Base-by-base conservation (phyloP, 64 coral and sea anemone genomes). In the Actinia equina region DNA sequence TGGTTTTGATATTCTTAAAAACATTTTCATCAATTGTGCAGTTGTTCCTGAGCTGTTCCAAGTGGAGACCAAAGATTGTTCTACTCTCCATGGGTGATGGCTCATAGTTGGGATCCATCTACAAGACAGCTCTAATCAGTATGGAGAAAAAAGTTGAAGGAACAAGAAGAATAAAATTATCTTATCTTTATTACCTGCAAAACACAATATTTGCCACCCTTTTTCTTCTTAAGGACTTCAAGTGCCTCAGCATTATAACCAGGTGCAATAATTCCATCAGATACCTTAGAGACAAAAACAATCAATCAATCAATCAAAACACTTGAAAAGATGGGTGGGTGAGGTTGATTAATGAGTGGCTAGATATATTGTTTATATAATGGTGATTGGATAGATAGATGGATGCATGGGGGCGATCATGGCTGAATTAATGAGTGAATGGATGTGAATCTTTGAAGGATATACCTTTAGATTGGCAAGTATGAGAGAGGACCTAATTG, bases 201-300 rank as follows among this genome's bases (percentile, higher is more conserved):
- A 25, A 98, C 85, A 90, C 95, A 98, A 58, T 98, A 98, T 88
- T 98, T 98, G 41, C 95, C 95, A 64, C 95, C 95, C 80, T 98
- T 98, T 71, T 98, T 98, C 84, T 98, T 98, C 59, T 92, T 94
- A 9, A 98, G 71, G 19, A 98, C 85, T 20, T 90, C 95, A n/a
- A 98, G 46, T 81, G 95, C 95, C 85, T 94, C 89, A 19, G 79
- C 51, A 70, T 89, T 82, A 87, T 90, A 98, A 1, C 93, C 88
- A 82, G 95, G 95, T 43, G 95, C 95, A 92, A 98, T 98, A 54
- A 98, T 92, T 18, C 95, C 95, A 94, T 98, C 95, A 77, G 95
- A 98, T 44, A 98, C 95, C 95, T 98, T 27, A 74, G n/a, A 30
- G 26, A 74, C 20, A 15, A 74, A 23, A 5, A 23, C 1, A 65